Conservation (phyloP, 2,888 invertebrate species). For the Fragum sueziense region DNA sequence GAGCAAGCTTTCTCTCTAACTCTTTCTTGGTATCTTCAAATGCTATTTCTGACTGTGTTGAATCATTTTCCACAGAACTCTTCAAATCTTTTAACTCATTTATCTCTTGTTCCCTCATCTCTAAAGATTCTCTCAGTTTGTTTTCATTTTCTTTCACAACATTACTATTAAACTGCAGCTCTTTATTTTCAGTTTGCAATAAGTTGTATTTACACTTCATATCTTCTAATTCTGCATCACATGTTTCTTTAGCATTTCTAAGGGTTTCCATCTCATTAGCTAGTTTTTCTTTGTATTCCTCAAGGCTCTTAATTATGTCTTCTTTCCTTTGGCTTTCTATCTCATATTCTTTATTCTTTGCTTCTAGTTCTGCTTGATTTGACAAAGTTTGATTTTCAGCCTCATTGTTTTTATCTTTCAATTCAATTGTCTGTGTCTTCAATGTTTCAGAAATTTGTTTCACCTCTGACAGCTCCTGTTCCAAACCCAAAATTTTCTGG, state of each 20-base stretch:
- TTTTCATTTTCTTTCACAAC: slow-evolving; percentile 25
- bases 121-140: slow-evolving; percentile 20
- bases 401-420: slow-evolving; percentile 21
- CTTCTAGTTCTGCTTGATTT: slow-evolving; percentile 1
- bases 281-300: slow-evolving; percentile 5
- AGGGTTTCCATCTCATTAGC: neutral
- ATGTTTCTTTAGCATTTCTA: slow-evolving; percentile 12
- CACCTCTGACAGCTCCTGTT: slow-evolving; percentile 13
- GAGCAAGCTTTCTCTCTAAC: slow-evolving; percentile 19
- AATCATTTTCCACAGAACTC: slow-evolving; percentile 26
- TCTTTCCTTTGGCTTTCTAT: slow-evolving; percentile 8
- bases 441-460: slow-evolving; percentile 20
- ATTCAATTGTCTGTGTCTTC: slow-evolving; percentile 14
- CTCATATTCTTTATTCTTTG: slow-evolving; percentile 21
- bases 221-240: slow-evolving; percentile 30
- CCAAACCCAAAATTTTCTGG: slow-evolving; percentile 1
- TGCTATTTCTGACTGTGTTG: slow-evolving; percentile 16
- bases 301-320: neutral
- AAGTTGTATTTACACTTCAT: neutral
- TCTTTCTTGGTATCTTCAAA: slow-evolving; percentile 27
- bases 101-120: slow-evolving; percentile 30
- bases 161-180: slow-evolving; percentile 24
- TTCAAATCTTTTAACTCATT: slow-evolving; percentile 36
- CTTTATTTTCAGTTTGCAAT: slow-evolving; percentile 28
- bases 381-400: slow-evolving; percentile 9